A percentile compares a stretch with the other conserved stretches of the same genome.
phyloP scores from a whole-genome alignment of 2,113 vertebrate species.

The Hippocampus barbouri region DNA sequence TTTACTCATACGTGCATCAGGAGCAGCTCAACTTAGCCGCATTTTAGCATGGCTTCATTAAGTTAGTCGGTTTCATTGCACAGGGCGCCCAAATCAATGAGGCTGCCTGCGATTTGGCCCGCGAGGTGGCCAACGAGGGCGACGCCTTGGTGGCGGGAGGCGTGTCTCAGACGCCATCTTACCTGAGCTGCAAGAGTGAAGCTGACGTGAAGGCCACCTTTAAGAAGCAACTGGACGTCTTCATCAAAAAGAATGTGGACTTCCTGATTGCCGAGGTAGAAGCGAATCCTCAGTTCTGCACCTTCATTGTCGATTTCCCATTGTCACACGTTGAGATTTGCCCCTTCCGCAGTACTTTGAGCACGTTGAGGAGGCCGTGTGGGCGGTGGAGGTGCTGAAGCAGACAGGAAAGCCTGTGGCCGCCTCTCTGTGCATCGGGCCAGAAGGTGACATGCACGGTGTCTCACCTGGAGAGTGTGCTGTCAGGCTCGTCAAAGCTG shows the following conservation, averaged over 20 bases:
- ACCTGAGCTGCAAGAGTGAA: constrained; percentile 93
- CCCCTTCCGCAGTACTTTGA: constrained; percentile 88
- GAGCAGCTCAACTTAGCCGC: neutral
- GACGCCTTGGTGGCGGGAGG: constrained; percentile 95
- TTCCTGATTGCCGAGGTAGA: constrained; percentile 96
- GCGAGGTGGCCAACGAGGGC: constrained; percentile 87
- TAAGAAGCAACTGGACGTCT: constrained; percentile 86
- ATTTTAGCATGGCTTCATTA: neutral
- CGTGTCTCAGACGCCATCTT: constrained; percentile 93
- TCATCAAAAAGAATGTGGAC: constrained; percentile 89
- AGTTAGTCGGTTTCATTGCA: neutral
- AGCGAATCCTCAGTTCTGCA: neutral
- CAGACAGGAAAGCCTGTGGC: constrained; percentile 88
- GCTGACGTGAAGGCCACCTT: constrained; percentile 86
- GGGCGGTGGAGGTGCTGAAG: constrained; percentile 92
- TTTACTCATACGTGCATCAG: neutral
- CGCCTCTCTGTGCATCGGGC: constrained; percentile 88
- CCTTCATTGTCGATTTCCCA: too few species aligned
- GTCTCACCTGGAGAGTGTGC: constrained; percentile 85
- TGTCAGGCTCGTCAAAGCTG: constrained; percentile 87
- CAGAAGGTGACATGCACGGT: constrained; percentile 89
- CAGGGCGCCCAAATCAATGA: constrained; percentile 91
- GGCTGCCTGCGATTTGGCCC: constrained; percentile 92
- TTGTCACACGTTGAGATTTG: neutral
- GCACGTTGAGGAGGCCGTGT: constrained; percentile 94